A percentile compares a stretch with the other conserved stretches of the same genome.
Evolutionary conservation across 1,140 invertebrate species (phyloP).

Genomic region (Magallana angulata): DNA sequence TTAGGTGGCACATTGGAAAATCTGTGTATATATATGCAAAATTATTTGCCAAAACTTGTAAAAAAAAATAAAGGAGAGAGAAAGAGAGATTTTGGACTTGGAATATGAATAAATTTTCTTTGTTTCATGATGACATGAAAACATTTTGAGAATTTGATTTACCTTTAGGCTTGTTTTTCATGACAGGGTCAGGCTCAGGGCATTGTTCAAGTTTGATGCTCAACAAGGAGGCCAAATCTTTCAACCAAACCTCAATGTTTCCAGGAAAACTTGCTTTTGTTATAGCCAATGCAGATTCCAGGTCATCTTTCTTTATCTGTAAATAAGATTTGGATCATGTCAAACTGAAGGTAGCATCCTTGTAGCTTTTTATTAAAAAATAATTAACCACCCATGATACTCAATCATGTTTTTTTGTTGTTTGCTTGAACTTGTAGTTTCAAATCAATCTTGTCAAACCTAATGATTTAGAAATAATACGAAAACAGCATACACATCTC

Average conservation of each 20-base stretch:
- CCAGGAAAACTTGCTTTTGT: constrained; percentile 76
- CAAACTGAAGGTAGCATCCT: too few relatives aligned
- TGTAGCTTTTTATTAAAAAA: too few relatives aligned
- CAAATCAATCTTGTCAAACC: too few relatives aligned
- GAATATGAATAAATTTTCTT: too few relatives aligned
- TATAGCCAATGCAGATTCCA: constrained; percentile 72
- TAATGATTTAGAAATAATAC: too few relatives aligned
- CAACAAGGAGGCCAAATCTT: constrained; percentile 78
- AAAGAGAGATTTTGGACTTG: neutral
- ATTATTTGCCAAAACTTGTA: neutral
- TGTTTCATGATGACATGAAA: too few relatives aligned
- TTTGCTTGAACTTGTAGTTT: too few relatives aligned
- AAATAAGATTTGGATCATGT: neutral
- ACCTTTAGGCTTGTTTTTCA: constrained; percentile 75
- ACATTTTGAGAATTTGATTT: neutral
- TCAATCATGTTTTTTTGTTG: too few relatives aligned
- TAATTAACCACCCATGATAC: too few relatives aligned
- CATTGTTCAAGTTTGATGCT: constrained; percentile 77
- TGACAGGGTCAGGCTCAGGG: constrained; percentile 72
- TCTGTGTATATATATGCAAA: constrained; percentile 56
- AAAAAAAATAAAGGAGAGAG: neutral
- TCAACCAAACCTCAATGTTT: constrained; percentile 78
- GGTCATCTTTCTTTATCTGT: constrained; percentile 71
- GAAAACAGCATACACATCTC: too few relatives aligned
- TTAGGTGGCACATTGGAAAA: constrained; percentile 68